Percentiles rank a stretch among this genome's conserved stretches.
These are phyloP conservation scores for Parthenolecanium corni DNA, from an alignment of 2,888 invertebrate species.

Conservation along the genomic window DNA sequence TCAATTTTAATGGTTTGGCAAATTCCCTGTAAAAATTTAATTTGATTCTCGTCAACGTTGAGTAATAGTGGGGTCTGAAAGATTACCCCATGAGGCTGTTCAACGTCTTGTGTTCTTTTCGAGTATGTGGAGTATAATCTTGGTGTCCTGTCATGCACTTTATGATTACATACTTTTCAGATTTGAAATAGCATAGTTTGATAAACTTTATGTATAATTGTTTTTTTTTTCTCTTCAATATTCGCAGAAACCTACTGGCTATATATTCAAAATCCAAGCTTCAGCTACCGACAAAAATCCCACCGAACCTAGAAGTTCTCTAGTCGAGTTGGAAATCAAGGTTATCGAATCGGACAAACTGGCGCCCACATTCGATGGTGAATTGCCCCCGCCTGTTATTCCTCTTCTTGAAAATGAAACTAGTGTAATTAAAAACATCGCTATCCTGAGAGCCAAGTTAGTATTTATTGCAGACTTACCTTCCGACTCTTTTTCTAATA, in stretches of 20 bases:
- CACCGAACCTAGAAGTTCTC: slow-evolving; percentile 48
- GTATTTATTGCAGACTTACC: slow-evolving; percentile 37
- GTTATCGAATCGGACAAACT: slow-evolving; percentile 81
- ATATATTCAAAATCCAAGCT: slow-evolving; percentile 58
- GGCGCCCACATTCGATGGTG: slow-evolving; percentile 60
- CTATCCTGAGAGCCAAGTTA: slow-evolving; percentile 58
- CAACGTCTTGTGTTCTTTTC: no score
- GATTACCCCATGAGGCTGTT: no score
- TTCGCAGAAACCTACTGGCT: slow-evolving; percentile 52
- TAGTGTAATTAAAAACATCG: slow-evolving; percentile 59
- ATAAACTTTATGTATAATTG: no score
- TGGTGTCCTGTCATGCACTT: no score
- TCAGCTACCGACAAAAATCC: slow-evolving; percentile 66
- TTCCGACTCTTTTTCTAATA: background rate
- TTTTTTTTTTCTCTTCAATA: no score
- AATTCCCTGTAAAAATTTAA: no score
- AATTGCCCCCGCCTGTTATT: slow-evolving; percentile 48
- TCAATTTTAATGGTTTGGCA: no score
- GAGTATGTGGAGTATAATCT: no score
- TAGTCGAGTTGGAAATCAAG: slow-evolving; percentile 67
- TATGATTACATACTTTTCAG: no score
- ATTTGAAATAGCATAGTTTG: no score
- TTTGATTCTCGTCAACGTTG: no score
- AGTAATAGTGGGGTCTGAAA: no score
- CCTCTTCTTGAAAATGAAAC: slow-evolving; percentile 57